A percentile compares a stretch with the other conserved stretches of the same genome.
These are phyloP conservation scores for Bovichtus diacanthus DNA, from an alignment of 2,797 vertebrate species.

Conservation along the genomic window DNA sequence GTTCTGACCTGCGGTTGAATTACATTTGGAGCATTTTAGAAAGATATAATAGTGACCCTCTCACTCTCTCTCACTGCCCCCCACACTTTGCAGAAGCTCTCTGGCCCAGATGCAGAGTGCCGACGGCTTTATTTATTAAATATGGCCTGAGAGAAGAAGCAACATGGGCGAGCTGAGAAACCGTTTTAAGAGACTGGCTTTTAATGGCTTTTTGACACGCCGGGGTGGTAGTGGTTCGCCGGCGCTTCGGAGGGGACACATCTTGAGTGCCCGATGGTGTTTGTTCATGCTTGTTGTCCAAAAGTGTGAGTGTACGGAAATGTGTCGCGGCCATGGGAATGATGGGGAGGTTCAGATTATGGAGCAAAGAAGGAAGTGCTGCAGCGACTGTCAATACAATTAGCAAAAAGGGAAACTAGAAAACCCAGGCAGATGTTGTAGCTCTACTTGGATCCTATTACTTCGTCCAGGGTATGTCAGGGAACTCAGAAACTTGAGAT, in stretches of 20 bases:
- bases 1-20: constrained; percentile 83
- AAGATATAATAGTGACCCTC: constrained; percentile 81
- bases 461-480: not conserved
- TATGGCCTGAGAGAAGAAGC: constrained; percentile 73
- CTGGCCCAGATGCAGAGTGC: constrained; percentile 64
- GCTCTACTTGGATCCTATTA: not conserved
- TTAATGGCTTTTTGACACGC: constrained; percentile 77
- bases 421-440: not conserved
- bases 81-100: constrained; percentile 69
- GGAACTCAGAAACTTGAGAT: no score
- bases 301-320: constrained; percentile 34
- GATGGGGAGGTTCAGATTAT: constrained; percentile 5
- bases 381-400: constrained; percentile 12
- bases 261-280: constrained; percentile 67
- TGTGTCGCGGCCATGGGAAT: constrained; percentile 18
- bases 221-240: constrained; percentile 31
- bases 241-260: constrained; percentile 51
- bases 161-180: constrained; percentile 68
- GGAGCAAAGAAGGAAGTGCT: not conserved
- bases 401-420: constrained; percentile 1
- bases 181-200: constrained; percentile 65
- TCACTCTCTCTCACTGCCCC: constrained; percentile 56
- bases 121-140: constrained; percentile 85
- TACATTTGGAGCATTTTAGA: constrained; percentile 85
- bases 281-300: constrained; percentile 52